phyloP scores from a whole-genome alignment of 2,888 invertebrate species.

The Dinocampus coccinellae region DNA sequence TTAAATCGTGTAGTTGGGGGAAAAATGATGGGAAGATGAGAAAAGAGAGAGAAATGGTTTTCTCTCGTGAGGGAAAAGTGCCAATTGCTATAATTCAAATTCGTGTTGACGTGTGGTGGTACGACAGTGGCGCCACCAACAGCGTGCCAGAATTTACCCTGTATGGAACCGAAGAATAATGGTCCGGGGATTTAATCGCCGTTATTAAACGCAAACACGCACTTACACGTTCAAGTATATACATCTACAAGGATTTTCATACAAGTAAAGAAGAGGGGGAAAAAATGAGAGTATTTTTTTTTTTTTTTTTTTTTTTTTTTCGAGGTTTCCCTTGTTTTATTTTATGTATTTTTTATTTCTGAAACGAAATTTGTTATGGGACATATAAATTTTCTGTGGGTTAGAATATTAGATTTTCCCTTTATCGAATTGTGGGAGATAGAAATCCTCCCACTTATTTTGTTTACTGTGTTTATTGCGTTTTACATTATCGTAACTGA shows the following conservation, averaged over 20 bases:
- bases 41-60: not conserved
- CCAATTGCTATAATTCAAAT: constrained; percentile 54
- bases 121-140: constrained; percentile 20
- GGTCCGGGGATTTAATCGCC: constrained; percentile 35
- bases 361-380: no score
- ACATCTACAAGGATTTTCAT: not conserved
- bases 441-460: no score
- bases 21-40: not conserved
- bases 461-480: no score
- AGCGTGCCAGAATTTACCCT: constrained; percentile 8
- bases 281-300: no score
- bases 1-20: not conserved
- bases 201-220: constrained; percentile 39
- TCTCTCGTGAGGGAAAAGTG: constrained; percentile 47
- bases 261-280: no score
- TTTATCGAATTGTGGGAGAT: no score
- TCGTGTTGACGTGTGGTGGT: constrained; percentile 32
- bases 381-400: no score
- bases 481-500: no score
- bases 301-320: no score
- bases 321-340: no score
- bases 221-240: not conserved
- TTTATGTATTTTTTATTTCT: no score
- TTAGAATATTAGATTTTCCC: no score
- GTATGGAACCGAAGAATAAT: constrained; percentile 36